These are phyloP conservation scores for Phoeniculus purpureus DNA, from an alignment of 2,797 vertebrate genomes.

Conservation along the genomic window DNA sequence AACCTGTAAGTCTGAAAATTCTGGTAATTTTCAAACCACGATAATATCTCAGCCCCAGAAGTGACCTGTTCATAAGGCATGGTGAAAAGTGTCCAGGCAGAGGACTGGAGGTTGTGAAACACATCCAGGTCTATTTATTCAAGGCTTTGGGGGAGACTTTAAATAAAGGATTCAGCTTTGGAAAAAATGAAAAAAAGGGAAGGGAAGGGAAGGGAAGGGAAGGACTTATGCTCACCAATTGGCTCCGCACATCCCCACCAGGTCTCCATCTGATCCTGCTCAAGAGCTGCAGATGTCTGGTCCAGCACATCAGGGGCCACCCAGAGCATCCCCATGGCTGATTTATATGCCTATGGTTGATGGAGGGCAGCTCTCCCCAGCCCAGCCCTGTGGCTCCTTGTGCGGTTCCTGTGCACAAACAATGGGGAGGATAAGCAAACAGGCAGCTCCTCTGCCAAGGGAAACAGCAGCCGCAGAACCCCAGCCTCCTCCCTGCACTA, in stretches of 20 bases:
- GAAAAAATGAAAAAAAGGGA: neutral
- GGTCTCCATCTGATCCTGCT: neutral
- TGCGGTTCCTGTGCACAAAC: neutral
- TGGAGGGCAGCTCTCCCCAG: neutral
- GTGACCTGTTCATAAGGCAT: neutral
- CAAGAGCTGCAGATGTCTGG: accelerated
- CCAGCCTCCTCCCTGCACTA: neutral
- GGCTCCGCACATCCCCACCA: neutral
- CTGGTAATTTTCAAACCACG: too few relatives aligned
- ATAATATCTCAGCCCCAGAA: neutral
- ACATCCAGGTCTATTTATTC: neutral
- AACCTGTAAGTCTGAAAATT: too few relatives aligned
- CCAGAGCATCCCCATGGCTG: accelerated
- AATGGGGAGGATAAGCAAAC: neutral
- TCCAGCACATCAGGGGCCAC: neutral
- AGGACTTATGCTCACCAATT: too few relatives aligned
- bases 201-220: too few relatives aligned
- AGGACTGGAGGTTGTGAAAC: neutral
- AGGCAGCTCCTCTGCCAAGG: neutral
- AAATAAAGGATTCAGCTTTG: slow-evolving; percentile 8
- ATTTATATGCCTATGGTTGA: accelerated
- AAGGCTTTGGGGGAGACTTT: neutral
- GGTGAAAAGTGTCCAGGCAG: neutral
- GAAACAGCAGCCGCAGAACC: neutral
- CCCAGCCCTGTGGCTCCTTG: neutral